Base-by-base conservation (phyloP, 2,113 vertebrate genomes). In the Poeciliopsis turrubarensis region DNA sequence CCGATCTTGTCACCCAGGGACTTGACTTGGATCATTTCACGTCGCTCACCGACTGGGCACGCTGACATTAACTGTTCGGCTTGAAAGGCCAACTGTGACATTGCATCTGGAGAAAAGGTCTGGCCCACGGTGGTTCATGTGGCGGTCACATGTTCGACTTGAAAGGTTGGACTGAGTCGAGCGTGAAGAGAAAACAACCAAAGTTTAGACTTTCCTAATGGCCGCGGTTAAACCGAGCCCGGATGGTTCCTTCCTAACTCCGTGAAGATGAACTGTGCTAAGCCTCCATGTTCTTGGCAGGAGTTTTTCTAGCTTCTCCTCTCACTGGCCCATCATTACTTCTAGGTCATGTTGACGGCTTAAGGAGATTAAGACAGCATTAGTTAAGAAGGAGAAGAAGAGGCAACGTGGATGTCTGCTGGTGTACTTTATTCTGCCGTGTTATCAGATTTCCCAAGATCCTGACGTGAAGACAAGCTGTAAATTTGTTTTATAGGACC, bases 341-440 rank as follows among this genome's bases (percentile, higher is more conserved):
- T 92, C 87, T 80, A 74, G 85, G 88, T 86, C 87, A 83, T 63
- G 87, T 82, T 81, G 86, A 89, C 87, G 80, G 78, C 74, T 84
- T 89, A 87, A 87, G 91, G 60, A 86, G 89, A 92, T 92, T 87
- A 89, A 86, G 75, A 72, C 65, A 27, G 57, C 68, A 60, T 64
- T 68, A 78, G 80, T 87, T 68, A 77, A 86, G 79, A 67, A 51
- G 64, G 64, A 68, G 72, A 80, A 76, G 44, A 67, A 83, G 80
- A 70, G 81, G 54, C n/a, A 41, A 47, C 27, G 37, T 75, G 68
- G 57, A 87, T 80, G 77, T 37, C 32, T 9, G 26, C 77, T 70
- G 68, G 78, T 76, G 78, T 64, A 62, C 25, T 76, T 31, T 39
- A 61, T 80, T 47, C 54, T 57, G 47, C 77, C 6, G 9, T 47